Evolutionary conservation across 2,888 invertebrate species (phyloP).

Genomic region (Peribatodes rhomboidaria): DNA sequence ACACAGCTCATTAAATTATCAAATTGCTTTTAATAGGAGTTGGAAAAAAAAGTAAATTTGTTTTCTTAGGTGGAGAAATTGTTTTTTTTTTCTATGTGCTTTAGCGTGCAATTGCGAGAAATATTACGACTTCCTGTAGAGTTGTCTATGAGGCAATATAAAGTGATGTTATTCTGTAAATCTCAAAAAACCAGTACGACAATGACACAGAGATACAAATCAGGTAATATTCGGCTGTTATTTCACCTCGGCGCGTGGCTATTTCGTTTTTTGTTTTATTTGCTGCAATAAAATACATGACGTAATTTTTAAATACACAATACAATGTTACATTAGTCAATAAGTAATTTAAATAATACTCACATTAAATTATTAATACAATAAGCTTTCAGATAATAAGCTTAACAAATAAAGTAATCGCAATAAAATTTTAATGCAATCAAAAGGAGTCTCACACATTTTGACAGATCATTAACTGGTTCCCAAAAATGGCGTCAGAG

Average conservation of each 20-base stretch:
- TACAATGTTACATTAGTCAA: slow-evolving; percentile 45
- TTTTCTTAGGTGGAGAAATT: neutral
- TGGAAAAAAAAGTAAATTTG: neutral
- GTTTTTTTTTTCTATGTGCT: slow-evolving; percentile 8
- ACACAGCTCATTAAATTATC: neutral
- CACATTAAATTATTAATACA: slow-evolving; percentile 46
- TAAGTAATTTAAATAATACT: slow-evolving; percentile 32
- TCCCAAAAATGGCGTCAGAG: slow-evolving; percentile 37
- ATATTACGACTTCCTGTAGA: slow-evolving; percentile 51
- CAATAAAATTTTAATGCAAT: slow-evolving; percentile 43
- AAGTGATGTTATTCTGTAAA: slow-evolving; percentile 15
- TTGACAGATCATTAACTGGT: slow-evolving; percentile 48
- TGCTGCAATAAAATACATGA: slow-evolving; percentile 44
- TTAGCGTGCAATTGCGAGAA: slow-evolving; percentile 22
- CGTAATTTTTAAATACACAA: slow-evolving; percentile 44
- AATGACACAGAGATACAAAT: slow-evolving; percentile 70
- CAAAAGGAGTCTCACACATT: slow-evolving; percentile 26
- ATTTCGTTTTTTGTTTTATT: slow-evolving; percentile 64
- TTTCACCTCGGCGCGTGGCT: slow-evolving; percentile 63
- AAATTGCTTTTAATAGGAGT: neutral
- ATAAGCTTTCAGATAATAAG: slow-evolving; percentile 63
- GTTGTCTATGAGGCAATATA: slow-evolving; percentile 44
- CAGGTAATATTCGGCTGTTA: slow-evolving; percentile 65
- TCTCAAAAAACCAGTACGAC: slow-evolving; percentile 66
- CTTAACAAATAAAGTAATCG: slow-evolving; percentile 49